Evolutionary conservation across 2,797 vertebrate genomes (phyloP), one percentile per base, ranked within the genome.

Genomic region (Agapornis canus): DNA sequence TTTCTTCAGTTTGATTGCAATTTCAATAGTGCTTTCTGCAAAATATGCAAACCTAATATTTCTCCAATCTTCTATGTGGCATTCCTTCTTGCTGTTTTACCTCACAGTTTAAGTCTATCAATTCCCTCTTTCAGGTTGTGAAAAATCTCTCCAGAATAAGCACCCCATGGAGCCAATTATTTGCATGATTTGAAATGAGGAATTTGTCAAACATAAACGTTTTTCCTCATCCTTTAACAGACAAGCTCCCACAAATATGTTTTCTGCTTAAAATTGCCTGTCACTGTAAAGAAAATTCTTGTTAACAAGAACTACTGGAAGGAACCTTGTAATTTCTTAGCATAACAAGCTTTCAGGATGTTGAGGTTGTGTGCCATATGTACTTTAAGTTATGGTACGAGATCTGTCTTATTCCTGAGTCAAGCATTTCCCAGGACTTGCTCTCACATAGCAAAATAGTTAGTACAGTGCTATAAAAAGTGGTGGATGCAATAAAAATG

Each of bases 151-250:
- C 75, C 60, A 80, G 81, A 93, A 95, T 87, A 85, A 93, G 82
- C 75, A 81, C 89, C 90, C 94, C 76, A 92, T 21, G 35, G 89
- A 93, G 89, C 56, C 78, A 92, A 96, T 94, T 97, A 94, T 92
- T 89, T 96, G 94, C 95, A 92, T 93, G 91, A 87, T 91, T 96
- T 91, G 78, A 91, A 94, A 89, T 65, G 72, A 92, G 89, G 92
- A 95, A 95, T 97, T 95, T 93, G 64, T 87, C 78, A 89, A 85
- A 92, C 3, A 3, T 80, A 95, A 73, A 83, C 25, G 32, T 93
- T 93, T 80, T 89, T 66, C 49, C 82, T 61, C 76, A 85, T 87
- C 84, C 71, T 63, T 94, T 82, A 92, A 69, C 25, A 82, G 61
- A 52, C 56, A 77, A 90, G 35, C 39, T 91, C 86, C 89, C 65